Base-by-base conservation (phyloP, 2,797 vertebrate species). In the Centroberyx gerrardi region DNA sequence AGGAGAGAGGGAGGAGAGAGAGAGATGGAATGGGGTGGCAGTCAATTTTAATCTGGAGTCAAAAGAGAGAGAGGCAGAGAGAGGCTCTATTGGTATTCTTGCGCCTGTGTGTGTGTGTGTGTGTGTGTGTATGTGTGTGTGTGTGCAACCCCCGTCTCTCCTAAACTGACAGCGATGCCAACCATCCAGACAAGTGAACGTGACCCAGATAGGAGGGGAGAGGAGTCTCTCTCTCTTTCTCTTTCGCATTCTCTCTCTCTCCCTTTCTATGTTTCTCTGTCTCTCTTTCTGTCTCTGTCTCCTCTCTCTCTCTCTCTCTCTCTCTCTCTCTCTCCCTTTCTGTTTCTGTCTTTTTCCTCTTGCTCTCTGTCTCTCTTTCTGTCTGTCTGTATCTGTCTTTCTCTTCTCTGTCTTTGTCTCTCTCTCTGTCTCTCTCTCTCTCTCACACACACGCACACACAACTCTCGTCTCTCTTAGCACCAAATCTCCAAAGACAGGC, bases 11-110 rank as follows among this genome's bases (percentile, higher is more conserved):
- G 62, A 74, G 44, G 27, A 49, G 67, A 52, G 71, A 71, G 75
- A 68, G 85, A 33, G 62, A 86, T 76, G 80, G 72, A 84, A 88
- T 82, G 60, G 75, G 80, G 74, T 84, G 83, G 81, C 80, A 84
- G 85, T 90, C 88, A 78, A 81, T 87, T 92, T 87, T 90, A 94
- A 93, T 92, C 88, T 90, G 83, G 72, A 78, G 78, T 89, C 75
- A 81, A 83, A 86, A 65, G 38, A 77, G 78, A 68, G 70, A 69
- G 56, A 60, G 74, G 76, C 68, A 62, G 69, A 13, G 29, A 55
- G 49, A 22, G 29, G 13, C 9, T 67, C 3, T 48, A 7, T 63
- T 4, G 72, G 82, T 78, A 74, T 72, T 68, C 78, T 77, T 61
- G 31, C 1, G 5, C 67, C 62, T 12, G 52, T 59, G 44, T 60